Base-by-base conservation (phyloP, 2,113 vertebrate species). In the Clarias magur region DNA sequence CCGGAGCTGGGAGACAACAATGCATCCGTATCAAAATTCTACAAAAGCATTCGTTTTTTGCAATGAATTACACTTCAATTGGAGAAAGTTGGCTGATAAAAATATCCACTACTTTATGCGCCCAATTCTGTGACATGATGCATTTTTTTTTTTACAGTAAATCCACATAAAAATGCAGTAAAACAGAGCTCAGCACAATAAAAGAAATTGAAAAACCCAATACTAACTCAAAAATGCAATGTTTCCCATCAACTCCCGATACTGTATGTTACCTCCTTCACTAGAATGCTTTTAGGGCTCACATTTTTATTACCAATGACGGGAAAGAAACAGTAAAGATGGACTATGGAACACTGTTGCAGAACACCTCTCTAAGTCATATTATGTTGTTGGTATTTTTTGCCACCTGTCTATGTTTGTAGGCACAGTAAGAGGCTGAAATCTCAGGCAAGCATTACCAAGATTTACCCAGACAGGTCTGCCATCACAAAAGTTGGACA, bases 1-100 rank as follows among this genome's bases (percentile, higher is more conserved):
- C 87, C 3, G 98, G 98, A 56, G 96, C 98, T 99, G 93, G n/a
- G 57, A 30, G 90, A 76, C 76, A n/a, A 60, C 21, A 81, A 25
- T 8, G 59, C 15, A 15, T 67, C 59, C 54, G 8, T 82, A 16
- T 67, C 23, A 8, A 27, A 65, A 16, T 65, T 19, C 16, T 80
- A 56, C 16, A 68, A n/a, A 70, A 48, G 15, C 53, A 54, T 60
- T 57, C 1, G 30, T 1, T 27, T 83, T 27, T 42, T 42, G 80
- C 80, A 65, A 11, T 48, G n/a, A 16, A 65, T 17, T 48, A n/a
- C 25, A 6, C 60, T 82, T 34, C 16, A 54, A 63, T 67, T n/a
- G 54, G 54, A 81, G 57, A 75, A 53, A 27, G n/a, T 12, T 27
- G 53, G 53, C 9, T 56, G 15, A 56, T 15, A 75, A 78, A 56